A percentile compares a stretch with the other conserved stretches of the same genome.
Conservation (phyloP, 2,888 invertebrate species). For the Diplazon laetatorius region DNA sequence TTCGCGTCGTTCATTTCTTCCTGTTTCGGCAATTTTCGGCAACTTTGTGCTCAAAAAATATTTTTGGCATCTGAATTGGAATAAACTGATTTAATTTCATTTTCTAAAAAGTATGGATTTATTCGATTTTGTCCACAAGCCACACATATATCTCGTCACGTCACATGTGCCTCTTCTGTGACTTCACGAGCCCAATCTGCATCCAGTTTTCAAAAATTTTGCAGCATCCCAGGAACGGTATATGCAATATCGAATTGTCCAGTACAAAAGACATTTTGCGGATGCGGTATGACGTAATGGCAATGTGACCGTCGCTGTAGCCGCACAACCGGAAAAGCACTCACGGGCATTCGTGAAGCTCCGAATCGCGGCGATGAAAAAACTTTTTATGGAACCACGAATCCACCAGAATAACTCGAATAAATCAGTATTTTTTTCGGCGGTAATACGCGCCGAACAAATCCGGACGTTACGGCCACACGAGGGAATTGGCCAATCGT, state of each 20-base stretch:
- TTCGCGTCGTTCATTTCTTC: not conserved
- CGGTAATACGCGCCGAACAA: slow-evolving; percentile 9
- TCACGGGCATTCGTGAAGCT: not conserved
- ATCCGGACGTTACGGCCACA: not conserved
- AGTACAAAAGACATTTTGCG: slow-evolving; percentile 26
- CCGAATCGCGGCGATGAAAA: slow-evolving; percentile 32
- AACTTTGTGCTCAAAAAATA: too few species aligned
- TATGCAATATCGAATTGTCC: slow-evolving; percentile 35
- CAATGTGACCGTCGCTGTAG: not conserved
- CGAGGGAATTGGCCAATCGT: slow-evolving; percentile 15
- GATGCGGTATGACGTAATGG: not conserved
- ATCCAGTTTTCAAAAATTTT: not conserved
- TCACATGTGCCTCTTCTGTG: slow-evolving; percentile 25
- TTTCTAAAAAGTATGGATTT: too few species aligned
- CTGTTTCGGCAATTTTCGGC: too few species aligned
- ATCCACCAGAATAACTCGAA: not conserved
- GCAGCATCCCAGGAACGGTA: not conserved
- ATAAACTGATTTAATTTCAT: too few species aligned
- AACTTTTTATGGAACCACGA: slow-evolving; percentile 25
- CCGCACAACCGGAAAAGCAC: slow-evolving; percentile 16
- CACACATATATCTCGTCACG: too few species aligned
- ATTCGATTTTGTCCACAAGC: too few species aligned
- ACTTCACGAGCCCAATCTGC: not conserved
- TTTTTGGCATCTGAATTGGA: too few species aligned
- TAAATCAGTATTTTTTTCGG: slow-evolving; percentile 21